Percentiles rank a stretch among this genome's conserved stretches.
Conservation (phyloP, 2,797 vertebrate genomes). For the Crocodylus rhombifer region DNA sequence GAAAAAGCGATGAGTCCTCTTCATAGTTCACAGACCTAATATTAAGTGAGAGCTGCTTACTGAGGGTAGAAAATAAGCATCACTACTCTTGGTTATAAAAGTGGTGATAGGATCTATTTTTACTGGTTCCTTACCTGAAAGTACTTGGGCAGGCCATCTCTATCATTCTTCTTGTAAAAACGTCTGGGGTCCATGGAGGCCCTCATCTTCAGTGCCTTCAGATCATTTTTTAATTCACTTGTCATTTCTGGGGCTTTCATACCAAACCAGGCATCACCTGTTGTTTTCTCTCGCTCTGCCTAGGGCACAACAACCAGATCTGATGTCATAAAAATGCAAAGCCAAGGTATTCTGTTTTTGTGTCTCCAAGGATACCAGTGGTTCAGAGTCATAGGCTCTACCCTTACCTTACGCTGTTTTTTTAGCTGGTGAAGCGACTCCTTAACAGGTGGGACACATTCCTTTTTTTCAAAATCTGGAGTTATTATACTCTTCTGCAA, state of each 20-base stretch:
- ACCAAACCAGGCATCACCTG: conserved; percentile 94
- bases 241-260: conserved; percentile 97
- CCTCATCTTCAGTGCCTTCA: conserved; percentile 93
- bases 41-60: background rate
- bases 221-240: conserved; percentile 91
- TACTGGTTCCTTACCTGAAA: conserved; percentile 88
- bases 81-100: background rate
- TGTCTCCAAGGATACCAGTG: no score
- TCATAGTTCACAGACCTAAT: background rate
- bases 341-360: background rate
- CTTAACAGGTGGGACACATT: conserved; percentile 88
- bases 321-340: background rate
- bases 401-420: conserved; percentile 88
- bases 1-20: background rate
- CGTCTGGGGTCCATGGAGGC: conserved; percentile 92
- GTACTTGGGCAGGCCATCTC: conserved; percentile 95
- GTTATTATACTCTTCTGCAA: conserved; percentile 92
- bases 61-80: background rate
- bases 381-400: background rate
- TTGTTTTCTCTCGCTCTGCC: conserved; percentile 89
- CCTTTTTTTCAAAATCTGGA: conserved; percentile 93
- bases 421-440: conserved; percentile 89
- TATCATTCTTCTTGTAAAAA: conserved; percentile 98
- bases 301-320: conserved; percentile 66
- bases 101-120: background rate